phyloP scores from a whole-genome alignment of 2,113 vertebrate species.

The Epinephelus lanceolatus region DNA sequence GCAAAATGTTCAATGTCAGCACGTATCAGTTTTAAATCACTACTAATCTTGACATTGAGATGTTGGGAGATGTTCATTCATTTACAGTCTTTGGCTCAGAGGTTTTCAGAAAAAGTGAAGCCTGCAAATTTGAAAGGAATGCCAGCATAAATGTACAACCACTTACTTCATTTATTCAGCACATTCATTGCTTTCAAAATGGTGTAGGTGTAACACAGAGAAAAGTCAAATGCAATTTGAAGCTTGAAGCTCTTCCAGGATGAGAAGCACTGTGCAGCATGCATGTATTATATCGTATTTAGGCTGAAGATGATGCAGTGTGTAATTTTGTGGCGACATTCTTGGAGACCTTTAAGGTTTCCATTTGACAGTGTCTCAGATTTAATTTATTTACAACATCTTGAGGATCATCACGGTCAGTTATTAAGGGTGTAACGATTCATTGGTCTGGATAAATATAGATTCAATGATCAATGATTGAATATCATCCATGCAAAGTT shows the following conservation, averaged over 20 bases:
- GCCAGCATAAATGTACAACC: no score
- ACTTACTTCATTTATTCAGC: background rate
- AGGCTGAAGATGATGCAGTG: no score
- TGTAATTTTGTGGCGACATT: no score
- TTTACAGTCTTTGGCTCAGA: background rate
- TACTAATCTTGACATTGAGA: background rate
- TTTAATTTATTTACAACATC: no score
- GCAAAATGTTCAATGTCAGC: conserved; percentile 26
- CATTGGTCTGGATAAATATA: no score
- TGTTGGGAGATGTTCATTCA: background rate
- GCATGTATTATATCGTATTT: no score
- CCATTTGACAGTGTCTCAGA: background rate
- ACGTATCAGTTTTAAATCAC: conserved; percentile 16
- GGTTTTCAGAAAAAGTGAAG: background rate
- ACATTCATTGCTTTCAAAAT: background rate
- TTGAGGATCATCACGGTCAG: background rate
- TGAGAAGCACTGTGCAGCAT: no score
- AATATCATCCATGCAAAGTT: no score
- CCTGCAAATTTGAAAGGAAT: background rate
- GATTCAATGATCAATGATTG: no score
- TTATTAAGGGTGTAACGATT: background rate
- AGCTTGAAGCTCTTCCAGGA: no score
- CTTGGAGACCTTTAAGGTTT: no score
- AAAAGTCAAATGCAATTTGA: no score
- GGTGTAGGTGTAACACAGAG: background rate